Base-by-base conservation (phyloP, 2,888 invertebrate genomes). In the Empis livida region DNA sequence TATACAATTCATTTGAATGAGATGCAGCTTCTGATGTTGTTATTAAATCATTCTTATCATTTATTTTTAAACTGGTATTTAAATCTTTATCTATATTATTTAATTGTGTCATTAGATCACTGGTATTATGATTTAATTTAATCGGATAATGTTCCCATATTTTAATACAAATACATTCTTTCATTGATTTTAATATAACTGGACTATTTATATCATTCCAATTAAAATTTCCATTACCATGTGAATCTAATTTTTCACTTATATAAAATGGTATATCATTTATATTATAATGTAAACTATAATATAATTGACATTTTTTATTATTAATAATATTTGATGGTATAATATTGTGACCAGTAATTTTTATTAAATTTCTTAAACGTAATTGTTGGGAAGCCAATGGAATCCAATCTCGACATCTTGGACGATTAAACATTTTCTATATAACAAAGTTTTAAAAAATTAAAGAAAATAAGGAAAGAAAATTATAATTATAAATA, bases 191-290 rank as follows among this genome's bases (percentile, higher is more conserved):
- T 40, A 73, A 63, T 55, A 75, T 66, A 51, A 70, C 73, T 65
- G 77, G 78, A 62, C 80, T 74, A 64, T 84, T 82, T 49, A 90
- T 77, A 64, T 87, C 86, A 56, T 80, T 75, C 90, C 90, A 91
- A 65, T 84, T 84, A 5, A 85, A 84, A 67, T 84, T 82, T 17
- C 76, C 73, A 67, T 82, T 82, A 35, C 76, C 75, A 15, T 62
- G 60, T 10, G 79, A 79, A 44, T 75, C 75, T 52, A 85, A 73
- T 59, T 77, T 76, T 64, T 89, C 87, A 57, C 89, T 90, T 0
- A 84, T 86, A 59, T 86, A 91, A 60, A 90, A 83, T 1, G 90
- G 86, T 8, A 86, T 82, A 9, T 84, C 84, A 80, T 86, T 82
- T 14, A 80, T 80, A 5, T 85, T 83, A 56, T 82, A 75, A 61